Evolutionary conservation across 2,888 invertebrate species (phyloP).

Genomic region (Glyphotaelius pellucidus): DNA sequence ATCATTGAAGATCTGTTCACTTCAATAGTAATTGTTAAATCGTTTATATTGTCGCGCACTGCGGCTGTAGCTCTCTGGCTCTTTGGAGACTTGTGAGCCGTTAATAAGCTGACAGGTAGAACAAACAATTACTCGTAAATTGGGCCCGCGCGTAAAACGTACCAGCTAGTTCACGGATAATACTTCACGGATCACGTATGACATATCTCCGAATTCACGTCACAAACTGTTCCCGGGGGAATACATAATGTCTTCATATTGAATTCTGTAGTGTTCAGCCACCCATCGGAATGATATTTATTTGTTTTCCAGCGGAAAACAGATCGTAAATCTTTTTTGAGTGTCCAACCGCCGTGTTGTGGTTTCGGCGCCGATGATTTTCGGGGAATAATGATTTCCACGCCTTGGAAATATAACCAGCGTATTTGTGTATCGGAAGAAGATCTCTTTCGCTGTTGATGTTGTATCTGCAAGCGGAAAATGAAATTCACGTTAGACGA

Average conservation of each 20-base stretch:
- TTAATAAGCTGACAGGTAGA: neutral
- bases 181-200: constrained; percentile 23
- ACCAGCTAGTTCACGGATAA: neutral
- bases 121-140: neutral
- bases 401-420: constrained; percentile 15
- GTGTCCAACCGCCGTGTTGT: constrained; percentile 15
- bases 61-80: neutral
- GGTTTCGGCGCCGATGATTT: constrained; percentile 28
- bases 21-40: neutral
- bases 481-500: constrained; percentile 9
- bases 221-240: constrained; percentile 30
- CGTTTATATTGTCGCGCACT: neutral
- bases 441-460: neutral
- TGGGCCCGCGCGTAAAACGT: constrained; percentile 13
- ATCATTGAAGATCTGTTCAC: neutral
- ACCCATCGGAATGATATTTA: constrained; percentile 33
- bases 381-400: constrained; percentile 11
- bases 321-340: constrained; percentile 33
- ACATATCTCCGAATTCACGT: constrained; percentile 10
- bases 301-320: constrained; percentile 28
- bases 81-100: neutral
- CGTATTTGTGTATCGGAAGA: constrained; percentile 30
- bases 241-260: constrained; percentile 33
- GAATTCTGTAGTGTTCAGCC: constrained; percentile 22
- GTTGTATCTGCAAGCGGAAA: neutral